A percentile compares a stretch with the other conserved stretches of the same genome.
These are phyloP conservation scores for Copsychus sechellarum DNA, from an alignment of 2,113 vertebrate genomes.

Conservation along the genomic window DNA sequence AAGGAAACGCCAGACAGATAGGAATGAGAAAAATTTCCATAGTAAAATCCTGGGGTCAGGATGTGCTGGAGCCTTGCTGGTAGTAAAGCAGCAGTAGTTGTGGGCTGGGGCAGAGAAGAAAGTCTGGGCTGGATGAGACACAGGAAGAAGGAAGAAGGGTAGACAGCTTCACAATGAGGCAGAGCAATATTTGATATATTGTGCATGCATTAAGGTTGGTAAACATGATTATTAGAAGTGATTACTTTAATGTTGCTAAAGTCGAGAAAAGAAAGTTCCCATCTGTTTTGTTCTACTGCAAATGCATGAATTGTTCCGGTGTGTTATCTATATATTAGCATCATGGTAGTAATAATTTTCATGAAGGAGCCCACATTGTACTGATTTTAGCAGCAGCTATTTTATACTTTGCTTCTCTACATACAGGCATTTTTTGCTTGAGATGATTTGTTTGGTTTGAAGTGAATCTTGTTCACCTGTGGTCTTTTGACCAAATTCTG, in stretches of 20 bases:
- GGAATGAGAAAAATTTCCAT: conserved; percentile 67
- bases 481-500: background rate
- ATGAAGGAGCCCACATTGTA: background rate
- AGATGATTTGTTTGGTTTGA: background rate
- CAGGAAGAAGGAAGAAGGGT: background rate
- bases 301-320: background rate
- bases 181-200: background rate
- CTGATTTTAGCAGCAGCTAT: background rate
- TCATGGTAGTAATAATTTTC: background rate
- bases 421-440: background rate
- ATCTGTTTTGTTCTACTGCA: background rate
- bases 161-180: background rate
- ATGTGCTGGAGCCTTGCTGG: conserved; percentile 62
- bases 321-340: background rate
- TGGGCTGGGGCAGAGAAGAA: conserved; percentile 3
- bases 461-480: background rate
- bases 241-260: background rate
- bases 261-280: background rate
- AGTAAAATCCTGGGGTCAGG: conserved; percentile 65
- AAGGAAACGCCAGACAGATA: conserved; percentile 28
- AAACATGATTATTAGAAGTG: background rate
- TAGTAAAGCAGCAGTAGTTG: conserved; percentile 59
- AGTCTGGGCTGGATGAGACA: background rate
- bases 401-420: background rate
- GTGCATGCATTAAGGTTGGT: background rate